Evolutionary conservation across 2,888 invertebrate genomes (phyloP), one percentile per base, ranked within the genome.

Genomic region (Drosophila formosana): DNA sequence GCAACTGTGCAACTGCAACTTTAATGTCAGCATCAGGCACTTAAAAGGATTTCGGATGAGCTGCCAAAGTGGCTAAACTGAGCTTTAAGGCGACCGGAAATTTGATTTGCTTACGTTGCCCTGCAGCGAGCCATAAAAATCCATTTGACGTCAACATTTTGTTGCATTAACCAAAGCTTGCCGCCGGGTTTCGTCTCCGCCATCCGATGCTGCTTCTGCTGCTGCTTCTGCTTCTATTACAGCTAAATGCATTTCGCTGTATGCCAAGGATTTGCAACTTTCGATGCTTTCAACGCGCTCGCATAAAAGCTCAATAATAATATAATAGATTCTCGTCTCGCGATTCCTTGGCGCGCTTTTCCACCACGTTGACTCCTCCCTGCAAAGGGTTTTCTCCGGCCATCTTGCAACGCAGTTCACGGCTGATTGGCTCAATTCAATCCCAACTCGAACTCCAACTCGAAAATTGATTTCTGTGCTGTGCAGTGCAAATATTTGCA

Each of bases 261-360:
- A 65, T 62, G 55, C 60, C 25, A 41, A 73, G 67, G 75, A 68
- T 77, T 74, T 66, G 55, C 64, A 80, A 71, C 56, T 68, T 72
- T 66, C 62, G 60, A 56, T 52, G 71, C 78, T 64, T 67, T 67
- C 67, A 71, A 41, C 62, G 67, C 74, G 62, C 30, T 69, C 34
- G 66, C 72, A 81, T 80, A 75, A 80, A 70, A 82, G 66, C 78
- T 80, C 78, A 85, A 82, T 85, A 82, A 82, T 85, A 82, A 71
- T 76, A 79, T 78, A 83, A 78, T 76, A 76, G 71, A 76, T 66
- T 74, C 34, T 74, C 71, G 66, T 56, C 50, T 63, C 66, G 64
- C 67, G 76, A 75, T 74, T 79, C 43, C 62, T 75, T 51, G 47
- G 45, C 66, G 63, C 66, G 32, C 53, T 75, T 79, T 69, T 65